Evolutionary conservation across 2,797 vertebrate genomes (phyloP).

Genomic region (Argentina silus): DNA sequence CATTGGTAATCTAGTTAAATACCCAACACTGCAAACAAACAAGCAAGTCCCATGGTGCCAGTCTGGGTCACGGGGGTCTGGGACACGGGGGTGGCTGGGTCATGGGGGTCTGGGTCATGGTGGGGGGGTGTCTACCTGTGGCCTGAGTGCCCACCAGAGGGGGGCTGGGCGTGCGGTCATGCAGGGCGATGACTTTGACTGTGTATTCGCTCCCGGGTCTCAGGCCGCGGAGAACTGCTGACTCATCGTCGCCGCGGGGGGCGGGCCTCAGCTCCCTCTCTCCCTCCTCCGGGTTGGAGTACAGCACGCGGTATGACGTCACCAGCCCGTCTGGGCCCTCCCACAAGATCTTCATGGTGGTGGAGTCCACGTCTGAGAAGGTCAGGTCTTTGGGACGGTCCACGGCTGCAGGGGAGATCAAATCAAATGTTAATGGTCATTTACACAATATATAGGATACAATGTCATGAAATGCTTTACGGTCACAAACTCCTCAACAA

Average conservation of each 20-base stretch:
- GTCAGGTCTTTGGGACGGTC: slow-evolving; percentile 93
- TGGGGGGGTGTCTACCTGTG: slow-evolving; percentile 82
- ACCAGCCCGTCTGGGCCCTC: slow-evolving; percentile 95
- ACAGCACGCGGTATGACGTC: slow-evolving; percentile 90
- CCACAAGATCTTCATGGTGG: slow-evolving; percentile 94
- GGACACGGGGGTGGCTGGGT: too few relatives aligned
- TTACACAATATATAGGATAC: too few relatives aligned
- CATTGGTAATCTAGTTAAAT: too few relatives aligned
- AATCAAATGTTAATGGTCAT: too few relatives aligned
- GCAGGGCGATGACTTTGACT: slow-evolving; percentile 94
- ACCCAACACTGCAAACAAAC: too few relatives aligned
- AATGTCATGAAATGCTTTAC: too few relatives aligned
- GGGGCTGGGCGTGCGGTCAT: slow-evolving; percentile 89
- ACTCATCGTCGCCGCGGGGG: slow-evolving; percentile 88
- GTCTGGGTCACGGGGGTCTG: neutral
- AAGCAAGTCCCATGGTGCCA: neutral
- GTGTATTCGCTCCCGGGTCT: slow-evolving; percentile 97
- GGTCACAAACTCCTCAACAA: too few relatives aligned
- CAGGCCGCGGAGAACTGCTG: slow-evolving; percentile 87
- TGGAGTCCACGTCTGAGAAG: slow-evolving; percentile 93
- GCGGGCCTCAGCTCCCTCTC: slow-evolving; percentile 90
- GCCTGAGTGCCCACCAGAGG: slow-evolving; percentile 90
- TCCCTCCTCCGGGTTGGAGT: slow-evolving; percentile 92
- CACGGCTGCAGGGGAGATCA: slow-evolving; percentile 79
- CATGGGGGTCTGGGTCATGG: too few relatives aligned